Base-by-base conservation (phyloP, 2,113 vertebrate species). In the Microcebus lehilahytsara region DNA sequence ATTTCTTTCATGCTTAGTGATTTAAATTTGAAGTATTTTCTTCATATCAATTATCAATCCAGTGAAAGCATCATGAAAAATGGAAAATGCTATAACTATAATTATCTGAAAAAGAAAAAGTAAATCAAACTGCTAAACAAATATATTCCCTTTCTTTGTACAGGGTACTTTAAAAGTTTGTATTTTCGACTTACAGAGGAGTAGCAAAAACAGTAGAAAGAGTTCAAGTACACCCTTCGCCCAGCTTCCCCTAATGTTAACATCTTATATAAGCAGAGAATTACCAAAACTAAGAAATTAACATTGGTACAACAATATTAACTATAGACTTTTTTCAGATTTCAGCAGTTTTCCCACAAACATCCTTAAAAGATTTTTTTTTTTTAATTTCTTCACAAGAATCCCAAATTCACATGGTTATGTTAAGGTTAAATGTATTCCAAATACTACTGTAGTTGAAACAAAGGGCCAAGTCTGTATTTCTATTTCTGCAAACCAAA, bases 41-140 rank as follows among this genome's bases (percentile, higher is more conserved):
- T 92, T 78, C 80, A 92, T 56, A 94, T 96, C 88, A 96, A 91
- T 95, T 78, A 94, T 89, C 60, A 91, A 34, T 91, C 84, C 84
- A 51, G 27, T 32, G 77, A 78, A 95, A 79, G 30, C 34, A 96
- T 37, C 37, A 40, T 20, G 90, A 89, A 96, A 94, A 94, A 81
- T 23, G 2, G 86, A 94, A 92, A 88, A 60, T 27, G 40, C 53
- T 81, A 79, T 16, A 40, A 96, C 14, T 64, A 40, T 1, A 75
- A 32, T 56, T 90, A 94, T 56, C 32, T 64, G 27, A 30, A 71
- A 69, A 72, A 96, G 42, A 88, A 79, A 37, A 72, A 84, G 51
- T 4, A 84, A 32, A 74, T 53, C 46, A 42, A 86, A 89, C 25
- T 37, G 62, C 51, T 83, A 71, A 94, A 88, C 32, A 78, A 88